A percentile compares a stretch with the other conserved stretches of the same genome.
Evolutionary conservation across 1,140 invertebrate species (phyloP).

Genomic region (Drosophila murphyi): DNA sequence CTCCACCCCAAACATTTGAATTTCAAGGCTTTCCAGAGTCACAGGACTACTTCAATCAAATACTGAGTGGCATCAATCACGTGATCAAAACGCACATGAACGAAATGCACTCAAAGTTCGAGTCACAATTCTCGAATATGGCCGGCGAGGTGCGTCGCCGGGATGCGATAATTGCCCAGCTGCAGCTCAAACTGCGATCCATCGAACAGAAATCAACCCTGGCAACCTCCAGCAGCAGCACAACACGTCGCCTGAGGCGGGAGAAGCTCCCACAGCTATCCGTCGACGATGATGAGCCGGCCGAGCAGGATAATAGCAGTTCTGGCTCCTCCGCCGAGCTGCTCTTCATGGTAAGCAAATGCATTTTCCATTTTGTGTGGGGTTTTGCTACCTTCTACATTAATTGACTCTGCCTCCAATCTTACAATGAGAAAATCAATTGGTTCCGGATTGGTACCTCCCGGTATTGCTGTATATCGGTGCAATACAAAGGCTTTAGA

Average conservation of each 20-base stretch:
- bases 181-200: conserved; percentile 86
- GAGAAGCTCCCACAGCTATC: conserved; percentile 66
- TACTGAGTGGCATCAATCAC: conserved; percentile 90
- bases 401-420: too few relatives aligned
- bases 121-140: conserved; percentile 89
- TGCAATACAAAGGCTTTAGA: too few relatives aligned
- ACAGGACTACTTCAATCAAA: conserved; percentile 91
- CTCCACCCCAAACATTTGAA: conserved; percentile 18
- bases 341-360: conserved; percentile 85
- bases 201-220: conserved; percentile 60
- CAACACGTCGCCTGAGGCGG: conserved; percentile 50
- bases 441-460: too few relatives aligned
- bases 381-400: too few relatives aligned
- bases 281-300: conserved; percentile 73
- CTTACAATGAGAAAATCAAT: too few relatives aligned
- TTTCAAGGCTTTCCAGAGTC: conserved; percentile 85
- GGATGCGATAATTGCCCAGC: conserved; percentile 91
- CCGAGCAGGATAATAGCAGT: conserved; percentile 81
- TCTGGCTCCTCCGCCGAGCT: conserved; percentile 85
- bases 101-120: conserved; percentile 88
- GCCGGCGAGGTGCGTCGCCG: conserved; percentile 90
- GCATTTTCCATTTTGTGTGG: too few relatives aligned
- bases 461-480: too few relatives aligned
- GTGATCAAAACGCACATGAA: conserved; percentile 90
- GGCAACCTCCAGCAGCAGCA: neutral